Conservation (phyloP, 2,797 vertebrate genomes). For the Coendou prehensilis region DNA sequence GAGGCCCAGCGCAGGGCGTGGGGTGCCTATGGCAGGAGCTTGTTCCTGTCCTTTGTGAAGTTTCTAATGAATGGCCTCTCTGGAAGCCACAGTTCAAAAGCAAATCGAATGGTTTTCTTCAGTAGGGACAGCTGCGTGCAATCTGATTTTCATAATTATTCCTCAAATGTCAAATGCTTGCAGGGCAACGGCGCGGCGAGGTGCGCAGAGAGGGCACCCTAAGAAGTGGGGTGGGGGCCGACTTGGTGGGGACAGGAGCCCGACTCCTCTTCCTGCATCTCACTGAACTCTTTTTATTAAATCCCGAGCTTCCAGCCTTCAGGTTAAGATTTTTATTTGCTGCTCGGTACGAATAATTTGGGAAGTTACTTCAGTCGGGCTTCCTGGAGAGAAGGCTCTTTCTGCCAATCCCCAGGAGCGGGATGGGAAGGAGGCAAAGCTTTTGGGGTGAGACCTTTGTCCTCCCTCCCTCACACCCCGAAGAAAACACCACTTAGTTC, state of each 20-base stretch:
- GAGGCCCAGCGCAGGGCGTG: accelerated
- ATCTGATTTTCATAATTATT: neutral
- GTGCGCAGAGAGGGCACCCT: accelerated
- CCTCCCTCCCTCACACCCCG: neutral
- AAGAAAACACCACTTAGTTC: neutral
- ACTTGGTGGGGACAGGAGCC: too few species aligned
- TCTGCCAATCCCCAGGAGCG: neutral
- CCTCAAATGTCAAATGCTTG: neutral
- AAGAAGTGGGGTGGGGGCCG: accelerated
- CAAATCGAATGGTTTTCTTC: neutral
- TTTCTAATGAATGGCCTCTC: neutral
- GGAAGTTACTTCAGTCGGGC: neutral
- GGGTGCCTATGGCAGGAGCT: accelerated
- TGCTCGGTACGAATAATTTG: neutral
- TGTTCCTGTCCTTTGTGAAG: neutral
- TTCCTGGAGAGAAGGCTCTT: accelerated
- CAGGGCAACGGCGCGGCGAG: accelerated
- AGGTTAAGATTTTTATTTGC: neutral
- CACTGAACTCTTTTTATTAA: neutral
- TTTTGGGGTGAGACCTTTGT: neutral
- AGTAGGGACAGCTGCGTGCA: neutral
- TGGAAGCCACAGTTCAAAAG: neutral
- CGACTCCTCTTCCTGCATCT: neutral
- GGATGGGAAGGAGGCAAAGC: neutral
- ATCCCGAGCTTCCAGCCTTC: neutral